Evolutionary conservation across 2,113 vertebrate species (phyloP), one percentile per base, ranked within the genome.

Genomic region (Protomyctophum bolini): DNA sequence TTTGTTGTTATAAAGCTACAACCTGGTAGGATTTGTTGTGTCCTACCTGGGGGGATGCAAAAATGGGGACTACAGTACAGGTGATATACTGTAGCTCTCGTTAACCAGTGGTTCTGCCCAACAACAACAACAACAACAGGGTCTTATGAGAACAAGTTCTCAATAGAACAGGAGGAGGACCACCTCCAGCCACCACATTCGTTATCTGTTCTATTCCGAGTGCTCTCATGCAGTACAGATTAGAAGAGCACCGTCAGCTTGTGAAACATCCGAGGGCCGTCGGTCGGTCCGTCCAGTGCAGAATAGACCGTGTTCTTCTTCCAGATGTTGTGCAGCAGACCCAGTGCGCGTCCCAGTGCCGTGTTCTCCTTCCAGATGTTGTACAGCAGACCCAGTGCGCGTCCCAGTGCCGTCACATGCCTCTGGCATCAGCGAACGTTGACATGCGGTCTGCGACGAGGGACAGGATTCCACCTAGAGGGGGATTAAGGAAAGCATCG

Each of bases 371-470:
- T n/a, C n/a, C 12, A 12, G 41, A 14, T 10, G 58, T 45, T 68
- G 46, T 9, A 51, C 0, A 54, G 33, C n/a, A n/a, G n/a, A n/a
- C n/a, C n/a, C n/a, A n/a, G n/a, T n/a, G n/a, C n/a, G n/a, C 33
- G 28, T 63, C 29, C 70, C 48, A 3, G 29, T 59, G 11, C 82
- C 67, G 79, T 66, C 76, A 69, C 70, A 70, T 56, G 74, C 28
- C n/a, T 50, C 28, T 8, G 51, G 52, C 60, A 14, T 72, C 54
- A 12, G n/a, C 6, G 3, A 47, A 6, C 0, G 2, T 46, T 14
- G 15, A 54, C 60, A 46, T 0, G 46, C 5, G 6, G 11, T 33
- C 33, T 33, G 33, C 33, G 33, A 33, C 33, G 4, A 33, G 33
- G 33, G 33, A 33, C 33, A 33, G 33, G 33, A 33, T 33, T 33